phyloP scores from a whole-genome alignment of 2,888 invertebrate species.

The Sphaerolaimus hirsutus region DNA sequence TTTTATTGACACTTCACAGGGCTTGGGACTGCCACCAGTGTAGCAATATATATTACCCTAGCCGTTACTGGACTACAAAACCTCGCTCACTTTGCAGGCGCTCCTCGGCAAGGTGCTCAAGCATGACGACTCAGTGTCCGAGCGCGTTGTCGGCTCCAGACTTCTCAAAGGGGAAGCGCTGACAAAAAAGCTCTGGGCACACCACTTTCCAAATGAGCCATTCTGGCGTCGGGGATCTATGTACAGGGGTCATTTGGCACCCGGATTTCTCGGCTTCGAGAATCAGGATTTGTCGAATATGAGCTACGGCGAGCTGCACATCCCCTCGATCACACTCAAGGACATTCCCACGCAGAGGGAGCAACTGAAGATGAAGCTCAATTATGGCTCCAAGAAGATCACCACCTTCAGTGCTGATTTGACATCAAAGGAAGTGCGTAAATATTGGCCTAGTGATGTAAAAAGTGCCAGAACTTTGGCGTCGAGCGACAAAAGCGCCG shows the following conservation, averaged over 20 bases:
- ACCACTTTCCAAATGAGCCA: constrained; percentile 26
- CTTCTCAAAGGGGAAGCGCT: constrained; percentile 27
- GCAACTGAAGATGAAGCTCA: constrained; percentile 19
- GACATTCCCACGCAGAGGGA: constrained; percentile 23
- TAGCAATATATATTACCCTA: too few relatives aligned
- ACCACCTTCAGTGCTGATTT: constrained; percentile 10
- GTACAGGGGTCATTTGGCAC: constrained; percentile 30
- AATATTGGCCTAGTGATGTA: too few relatives aligned
- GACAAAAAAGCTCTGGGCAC: constrained; percentile 29
- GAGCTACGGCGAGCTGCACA: constrained; percentile 17
- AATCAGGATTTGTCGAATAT: constrained; percentile 18
- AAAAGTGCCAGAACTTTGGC: too few relatives aligned
- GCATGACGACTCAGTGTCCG: constrained; percentile 32
- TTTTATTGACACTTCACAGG: too few relatives aligned
- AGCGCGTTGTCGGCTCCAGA: constrained; percentile 28
- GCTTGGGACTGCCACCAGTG: too few relatives aligned
- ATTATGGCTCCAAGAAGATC: constrained; percentile 23
- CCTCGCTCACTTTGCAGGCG: too few relatives aligned
- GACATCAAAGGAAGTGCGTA: constrained; percentile 17
- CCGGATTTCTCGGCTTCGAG: constrained; percentile 26
- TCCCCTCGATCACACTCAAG: constrained; percentile 23
- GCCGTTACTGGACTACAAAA: too few relatives aligned
- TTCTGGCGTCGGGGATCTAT: constrained; percentile 28
- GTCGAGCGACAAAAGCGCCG: too few relatives aligned
- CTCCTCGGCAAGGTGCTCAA: constrained; percentile 24